Percentiles rank a stretch among this genome's conserved stretches.
Evolutionary conservation across 2,113 vertebrate species (phyloP).

Genomic region (human (Homo sapiens)): DNA sequence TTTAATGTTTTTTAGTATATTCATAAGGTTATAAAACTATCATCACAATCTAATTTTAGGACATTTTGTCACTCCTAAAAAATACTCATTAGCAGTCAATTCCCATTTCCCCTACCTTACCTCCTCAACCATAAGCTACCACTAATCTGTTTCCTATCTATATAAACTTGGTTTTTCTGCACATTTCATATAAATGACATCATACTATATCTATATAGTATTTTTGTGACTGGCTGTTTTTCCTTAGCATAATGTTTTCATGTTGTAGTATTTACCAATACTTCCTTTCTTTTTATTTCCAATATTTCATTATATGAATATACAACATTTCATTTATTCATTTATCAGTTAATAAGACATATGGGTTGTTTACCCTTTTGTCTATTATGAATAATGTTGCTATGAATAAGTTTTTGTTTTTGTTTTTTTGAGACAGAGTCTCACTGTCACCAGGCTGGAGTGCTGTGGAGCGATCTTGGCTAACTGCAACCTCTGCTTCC

Average conservation of each 20-base stretch:
- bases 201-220: neutral
- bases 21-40: neutral
- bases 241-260: neutral
- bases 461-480: no score
- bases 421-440: no score
- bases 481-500: no score
- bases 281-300: neutral
- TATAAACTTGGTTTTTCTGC: neutral
- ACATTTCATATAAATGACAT: neutral
- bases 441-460: no score
- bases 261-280: neutral
- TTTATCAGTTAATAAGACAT: neutral
- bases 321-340: neutral
- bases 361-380: neutral
- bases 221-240: neutral
- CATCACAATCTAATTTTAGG: neutral
- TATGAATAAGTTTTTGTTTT: no score
- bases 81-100: neutral
- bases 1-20: neutral
- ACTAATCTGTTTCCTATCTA: neutral
- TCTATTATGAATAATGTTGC: neutral
- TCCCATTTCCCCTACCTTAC: neutral
- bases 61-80: neutral
- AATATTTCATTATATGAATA: neutral
- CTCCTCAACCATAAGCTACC: neutral